Evolutionary conservation across 35 echinoderm and acorn worm genomes (phyloP).

Genomic region (Stichopus chloronotus): DNA sequence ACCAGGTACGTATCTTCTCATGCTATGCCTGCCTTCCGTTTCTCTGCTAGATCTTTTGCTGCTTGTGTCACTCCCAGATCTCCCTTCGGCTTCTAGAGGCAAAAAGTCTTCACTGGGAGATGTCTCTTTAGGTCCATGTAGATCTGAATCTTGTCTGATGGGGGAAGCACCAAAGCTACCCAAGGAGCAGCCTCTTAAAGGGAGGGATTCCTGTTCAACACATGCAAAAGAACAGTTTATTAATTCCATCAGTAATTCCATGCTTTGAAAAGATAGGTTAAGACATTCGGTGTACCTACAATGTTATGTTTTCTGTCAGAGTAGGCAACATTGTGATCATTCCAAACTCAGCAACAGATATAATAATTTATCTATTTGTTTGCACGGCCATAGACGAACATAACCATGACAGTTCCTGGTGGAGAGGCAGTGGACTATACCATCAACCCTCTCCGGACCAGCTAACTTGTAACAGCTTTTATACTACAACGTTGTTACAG

Average conservation of each 20-base stretch:
- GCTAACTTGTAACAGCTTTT: too few species aligned
- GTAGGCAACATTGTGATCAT: too few species aligned
- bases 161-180: slow-evolving; percentile 57
- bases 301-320: too few species aligned
- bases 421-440: too few species aligned
- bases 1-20: background rate
- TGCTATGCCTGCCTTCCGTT: background rate
- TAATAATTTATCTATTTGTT: too few species aligned
- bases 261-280: background rate
- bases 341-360: too few species aligned
- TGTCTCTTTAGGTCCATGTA: slow-evolving; percentile 42
- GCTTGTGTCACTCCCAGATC: slow-evolving; percentile 55
- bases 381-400: too few species aligned
- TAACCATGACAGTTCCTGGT: too few species aligned
- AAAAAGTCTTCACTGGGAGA: slow-evolving; percentile 76
- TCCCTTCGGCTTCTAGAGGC: slow-evolving; percentile 15
- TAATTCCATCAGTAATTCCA: background rate
- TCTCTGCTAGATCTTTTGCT: slow-evolving; percentile 39
- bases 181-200: slow-evolving; percentile 40
- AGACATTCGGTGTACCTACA: too few species aligned
- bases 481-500: too few species aligned
- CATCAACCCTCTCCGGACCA: too few species aligned
- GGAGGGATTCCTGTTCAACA: background rate
- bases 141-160: slow-evolving; percentile 13
- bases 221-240: background rate